Evolutionary conservation across 2,113 vertebrate species (phyloP).

Genomic region (Glaucomys volans): DNA sequence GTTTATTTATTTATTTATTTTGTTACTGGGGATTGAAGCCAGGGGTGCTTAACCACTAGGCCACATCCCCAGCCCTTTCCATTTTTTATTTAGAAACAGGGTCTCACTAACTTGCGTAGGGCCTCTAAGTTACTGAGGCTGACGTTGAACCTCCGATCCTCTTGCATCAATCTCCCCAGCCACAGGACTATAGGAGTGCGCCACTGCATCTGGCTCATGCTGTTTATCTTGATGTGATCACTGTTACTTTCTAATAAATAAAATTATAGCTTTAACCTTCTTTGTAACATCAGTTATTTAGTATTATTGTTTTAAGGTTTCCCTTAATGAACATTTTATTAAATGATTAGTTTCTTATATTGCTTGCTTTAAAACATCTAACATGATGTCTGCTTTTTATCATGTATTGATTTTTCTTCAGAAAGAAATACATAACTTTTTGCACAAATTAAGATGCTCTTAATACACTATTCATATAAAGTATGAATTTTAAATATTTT

Average conservation of each 20-base stretch:
- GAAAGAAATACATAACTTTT: not conserved
- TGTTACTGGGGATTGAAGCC: too few species aligned
- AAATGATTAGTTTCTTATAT: not conserved
- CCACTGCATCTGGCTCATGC: too few species aligned
- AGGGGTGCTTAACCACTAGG: too few species aligned
- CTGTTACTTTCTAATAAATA: not conserved
- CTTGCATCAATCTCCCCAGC: too few species aligned
- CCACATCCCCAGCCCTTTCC: too few species aligned
- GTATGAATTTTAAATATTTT: not conserved
- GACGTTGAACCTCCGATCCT: too few species aligned
- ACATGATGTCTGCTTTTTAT: not conserved
- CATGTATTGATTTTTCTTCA: not conserved
- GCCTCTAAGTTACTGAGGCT: too few species aligned
- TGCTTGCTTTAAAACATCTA: not conserved
- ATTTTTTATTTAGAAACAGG: too few species aligned
- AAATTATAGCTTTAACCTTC: not conserved
- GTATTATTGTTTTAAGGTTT: not conserved
- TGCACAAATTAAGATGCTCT: not conserved
- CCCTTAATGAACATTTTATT: not conserved
- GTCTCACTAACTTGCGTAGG: too few species aligned
- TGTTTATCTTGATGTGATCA: not conserved
- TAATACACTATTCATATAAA: not conserved
- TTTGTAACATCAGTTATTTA: not conserved
- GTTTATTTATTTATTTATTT: too few species aligned
- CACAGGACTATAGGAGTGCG: too few species aligned